Evolutionary conservation across 2,113 vertebrate species (phyloP).

Genomic region (Crotalus helleri): DNA sequence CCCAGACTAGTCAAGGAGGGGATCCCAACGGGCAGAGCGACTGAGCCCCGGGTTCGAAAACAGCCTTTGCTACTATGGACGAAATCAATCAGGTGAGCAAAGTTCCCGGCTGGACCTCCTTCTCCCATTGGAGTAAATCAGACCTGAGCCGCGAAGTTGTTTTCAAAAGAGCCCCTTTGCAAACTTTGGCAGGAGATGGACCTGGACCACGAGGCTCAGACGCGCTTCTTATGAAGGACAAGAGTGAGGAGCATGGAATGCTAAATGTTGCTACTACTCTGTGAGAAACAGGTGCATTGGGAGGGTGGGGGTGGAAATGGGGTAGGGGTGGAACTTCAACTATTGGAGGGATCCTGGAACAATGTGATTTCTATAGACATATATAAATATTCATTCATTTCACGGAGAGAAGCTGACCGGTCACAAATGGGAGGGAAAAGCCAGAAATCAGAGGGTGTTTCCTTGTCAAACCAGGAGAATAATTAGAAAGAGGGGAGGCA

Average conservation of each 20-base stretch:
- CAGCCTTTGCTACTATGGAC: neutral
- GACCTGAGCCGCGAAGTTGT: neutral
- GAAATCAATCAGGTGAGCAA: too few species aligned
- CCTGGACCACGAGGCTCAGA: neutral
- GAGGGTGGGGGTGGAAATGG: too few species aligned
- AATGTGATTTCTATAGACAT: neutral
- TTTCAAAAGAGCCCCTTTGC: neutral
- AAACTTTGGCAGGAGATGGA: neutral
- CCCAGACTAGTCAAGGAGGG: neutral
- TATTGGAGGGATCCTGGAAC: neutral
- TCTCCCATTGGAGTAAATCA: neutral
- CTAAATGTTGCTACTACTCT: neutral
- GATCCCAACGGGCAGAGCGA: constrained; percentile 9
- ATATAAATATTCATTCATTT: neutral
- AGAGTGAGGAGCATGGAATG: neutral
- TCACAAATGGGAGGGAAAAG: neutral
- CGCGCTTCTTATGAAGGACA: neutral
- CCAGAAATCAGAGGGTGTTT: neutral
- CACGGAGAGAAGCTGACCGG: too few species aligned
- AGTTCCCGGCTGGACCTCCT: fast-evolving
- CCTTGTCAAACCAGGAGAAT: too few species aligned
- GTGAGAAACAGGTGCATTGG: neutral
- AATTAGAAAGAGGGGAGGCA: neutral
- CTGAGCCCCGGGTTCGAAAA: neutral
- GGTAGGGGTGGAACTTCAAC: neutral